phyloP scores from a whole-genome alignment of 2,888 invertebrate species.

The Sphaerophoria taeniata region DNA sequence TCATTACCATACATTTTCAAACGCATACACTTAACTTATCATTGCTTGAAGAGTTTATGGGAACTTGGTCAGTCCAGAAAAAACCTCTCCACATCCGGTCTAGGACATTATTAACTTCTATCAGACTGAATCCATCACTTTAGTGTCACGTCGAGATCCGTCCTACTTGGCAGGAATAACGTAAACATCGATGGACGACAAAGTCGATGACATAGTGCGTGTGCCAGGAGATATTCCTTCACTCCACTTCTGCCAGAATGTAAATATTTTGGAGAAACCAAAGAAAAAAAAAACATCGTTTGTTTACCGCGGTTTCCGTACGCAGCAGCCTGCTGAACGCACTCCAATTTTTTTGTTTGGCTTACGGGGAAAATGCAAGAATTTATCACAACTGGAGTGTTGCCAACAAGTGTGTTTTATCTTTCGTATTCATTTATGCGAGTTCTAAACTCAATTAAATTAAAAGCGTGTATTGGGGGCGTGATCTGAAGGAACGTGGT shows the following conservation, averaged over 20 bases:
- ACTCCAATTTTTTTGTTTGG: conserved; percentile 30
- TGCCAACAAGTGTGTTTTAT: conserved; percentile 71
- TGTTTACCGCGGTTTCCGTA: conserved; percentile 51
- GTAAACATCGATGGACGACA: conserved; percentile 25
- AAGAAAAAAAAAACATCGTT: background rate
- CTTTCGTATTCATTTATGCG: conserved; percentile 29
- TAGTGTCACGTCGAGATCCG: conserved; percentile 48
- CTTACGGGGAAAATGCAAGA: conserved; percentile 43
- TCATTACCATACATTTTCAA: conserved; percentile 49
- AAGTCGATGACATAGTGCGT: conserved; percentile 42
- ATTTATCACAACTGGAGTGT: conserved; percentile 72
- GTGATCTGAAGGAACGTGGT: conserved; percentile 40
- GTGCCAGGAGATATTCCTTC: conserved; percentile 52
- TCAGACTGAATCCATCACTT: conserved; percentile 25
- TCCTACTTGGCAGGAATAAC: conserved; percentile 72
- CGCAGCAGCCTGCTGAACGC: conserved; percentile 38
- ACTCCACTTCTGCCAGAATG: conserved; percentile 23
- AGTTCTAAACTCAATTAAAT: conserved; percentile 44
- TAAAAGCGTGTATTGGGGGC: conserved; percentile 41
- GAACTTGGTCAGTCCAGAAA: conserved; percentile 55
- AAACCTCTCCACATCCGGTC: conserved; percentile 38
- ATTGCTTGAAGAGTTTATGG: conserved; percentile 37
- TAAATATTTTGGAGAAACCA: conserved; percentile 67
- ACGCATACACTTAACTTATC: conserved; percentile 48
- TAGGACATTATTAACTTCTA: conserved; percentile 36